phyloP scores from a whole-genome alignment of 2,113 vertebrate genomes.

The Cariama cristata region DNA sequence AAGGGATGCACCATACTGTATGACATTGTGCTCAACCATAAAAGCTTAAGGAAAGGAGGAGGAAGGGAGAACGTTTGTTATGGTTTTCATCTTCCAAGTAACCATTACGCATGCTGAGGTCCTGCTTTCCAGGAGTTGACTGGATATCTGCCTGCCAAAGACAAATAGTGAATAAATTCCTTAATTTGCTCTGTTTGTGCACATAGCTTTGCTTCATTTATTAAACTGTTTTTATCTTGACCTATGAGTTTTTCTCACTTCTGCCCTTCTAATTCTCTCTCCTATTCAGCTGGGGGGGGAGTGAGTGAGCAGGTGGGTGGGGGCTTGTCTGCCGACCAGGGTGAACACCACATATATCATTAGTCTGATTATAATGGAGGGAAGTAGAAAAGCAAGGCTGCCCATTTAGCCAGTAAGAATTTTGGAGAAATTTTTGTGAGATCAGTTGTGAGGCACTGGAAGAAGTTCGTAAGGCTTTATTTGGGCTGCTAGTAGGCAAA shows the following conservation, averaged over 20 bases:
- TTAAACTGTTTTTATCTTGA: not conserved
- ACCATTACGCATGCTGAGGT: not conserved
- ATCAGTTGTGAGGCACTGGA: not conserved
- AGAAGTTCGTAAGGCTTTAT: not conserved
- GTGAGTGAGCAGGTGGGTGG: fast-evolving
- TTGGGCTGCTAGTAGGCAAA: not conserved
- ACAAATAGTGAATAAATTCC: not conserved
- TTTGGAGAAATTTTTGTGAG: not conserved
- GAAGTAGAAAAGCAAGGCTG: not conserved
- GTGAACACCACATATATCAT: not conserved
- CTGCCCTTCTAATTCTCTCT: not conserved
- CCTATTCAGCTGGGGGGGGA: not conserved
- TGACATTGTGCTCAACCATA: not conserved
- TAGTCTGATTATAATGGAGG: not conserved
- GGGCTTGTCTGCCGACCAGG: fast-evolving
- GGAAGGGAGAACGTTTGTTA: fast-evolving
- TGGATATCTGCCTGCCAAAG: not conserved
- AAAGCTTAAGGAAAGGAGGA: not conserved
- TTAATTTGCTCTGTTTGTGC: not conserved
- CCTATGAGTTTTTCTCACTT: not conserved
- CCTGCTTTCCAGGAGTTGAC: not conserved
- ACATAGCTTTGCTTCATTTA: not conserved
- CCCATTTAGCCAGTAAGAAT: not conserved
- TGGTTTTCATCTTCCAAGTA: not conserved
- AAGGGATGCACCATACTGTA: not conserved